phyloP scores from a whole-genome alignment of 2,888 invertebrate genomes.

The Noctua janthe region DNA sequence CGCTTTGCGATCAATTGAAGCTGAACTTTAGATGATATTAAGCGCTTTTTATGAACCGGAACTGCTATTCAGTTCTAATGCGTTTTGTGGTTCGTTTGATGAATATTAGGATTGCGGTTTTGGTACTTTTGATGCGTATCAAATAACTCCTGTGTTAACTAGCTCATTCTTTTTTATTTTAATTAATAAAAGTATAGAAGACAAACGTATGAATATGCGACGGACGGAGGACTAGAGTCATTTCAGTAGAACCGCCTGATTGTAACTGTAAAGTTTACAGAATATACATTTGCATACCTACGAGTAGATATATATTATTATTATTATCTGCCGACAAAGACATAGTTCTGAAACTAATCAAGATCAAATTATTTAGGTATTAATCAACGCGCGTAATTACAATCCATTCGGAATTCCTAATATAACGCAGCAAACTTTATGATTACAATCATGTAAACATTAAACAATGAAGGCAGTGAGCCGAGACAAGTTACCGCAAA shows the following conservation, averaged over 20 bases:
- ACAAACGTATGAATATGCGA: neutral
- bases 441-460: constrained; percentile 82
- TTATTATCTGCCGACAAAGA: neutral
- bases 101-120: neutral
- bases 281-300: neutral
- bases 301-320: neutral
- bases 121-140: constrained; percentile 2
- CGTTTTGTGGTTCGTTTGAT: constrained; percentile 31
- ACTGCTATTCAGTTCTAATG: constrained; percentile 48
- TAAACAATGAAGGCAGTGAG: constrained; percentile 83
- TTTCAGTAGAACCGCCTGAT: neutral
- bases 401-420: constrained; percentile 45
- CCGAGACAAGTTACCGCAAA: constrained; percentile 82
- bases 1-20: constrained; percentile 68
- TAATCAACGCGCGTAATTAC: constrained; percentile 47
- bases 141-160: neutral
- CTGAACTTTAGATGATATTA: constrained; percentile 69
- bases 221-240: neutral
- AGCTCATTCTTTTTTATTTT: neutral
- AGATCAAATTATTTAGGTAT: constrained; percentile 40
- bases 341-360: constrained; percentile 40
- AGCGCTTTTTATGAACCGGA: constrained; percentile 61
- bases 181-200: neutral
- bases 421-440: constrained; percentile 66
- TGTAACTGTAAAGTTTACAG: neutral